Base-by-base conservation (phyloP, 1,140 invertebrate genomes). In the Sminthurides bifidus region DNA sequence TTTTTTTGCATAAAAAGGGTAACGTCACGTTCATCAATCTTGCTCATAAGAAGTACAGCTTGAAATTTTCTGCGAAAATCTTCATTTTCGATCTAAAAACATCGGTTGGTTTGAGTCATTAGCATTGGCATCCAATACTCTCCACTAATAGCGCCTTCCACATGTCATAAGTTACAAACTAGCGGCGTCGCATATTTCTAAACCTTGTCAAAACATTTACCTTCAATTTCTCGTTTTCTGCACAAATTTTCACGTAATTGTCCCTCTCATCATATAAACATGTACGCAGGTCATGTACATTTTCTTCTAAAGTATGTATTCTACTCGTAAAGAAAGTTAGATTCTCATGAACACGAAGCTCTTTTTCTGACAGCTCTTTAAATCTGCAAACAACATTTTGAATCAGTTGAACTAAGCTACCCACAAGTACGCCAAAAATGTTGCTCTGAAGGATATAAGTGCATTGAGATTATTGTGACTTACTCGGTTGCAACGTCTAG, bases 61-160 rank as follows among this genome's bases (percentile, higher is more conserved):
- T 54, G 55, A 35, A 54, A 63, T 33, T 63, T 63, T 14, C 61
- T n/a, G 1, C 30, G 30, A 15, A 43, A 49, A 27, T 54, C 58
- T 46, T 57, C 45, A 26, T 44, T 54, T n/a, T 50, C 40, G n/a
- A 56, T 21, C 58, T 60, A 31, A 21, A 58, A 54, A 35, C 37
- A 17, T 31, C 33, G 33, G 4, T 29, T 10, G 38, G 45, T 52
- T 33, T 51, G 10, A 10, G n/a, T 10, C 10, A 35, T 35, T 10
- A 35, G n/a, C n/a, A 10, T 35, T 10, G 10, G 33, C 33, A 53
- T 4, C 19, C 26, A 43, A 12, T 41, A 3, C 14, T 14, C 14
- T 43, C 8, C 12, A 37, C 37, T 14, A 19, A 35, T 38, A 24
- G 10, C 26, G n/a, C n/a, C 37, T 29, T 29, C 31, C 4, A 14